Base-by-base conservation (phyloP, 2,888 invertebrate genomes). In the Amblyjoppa proteus region DNA sequence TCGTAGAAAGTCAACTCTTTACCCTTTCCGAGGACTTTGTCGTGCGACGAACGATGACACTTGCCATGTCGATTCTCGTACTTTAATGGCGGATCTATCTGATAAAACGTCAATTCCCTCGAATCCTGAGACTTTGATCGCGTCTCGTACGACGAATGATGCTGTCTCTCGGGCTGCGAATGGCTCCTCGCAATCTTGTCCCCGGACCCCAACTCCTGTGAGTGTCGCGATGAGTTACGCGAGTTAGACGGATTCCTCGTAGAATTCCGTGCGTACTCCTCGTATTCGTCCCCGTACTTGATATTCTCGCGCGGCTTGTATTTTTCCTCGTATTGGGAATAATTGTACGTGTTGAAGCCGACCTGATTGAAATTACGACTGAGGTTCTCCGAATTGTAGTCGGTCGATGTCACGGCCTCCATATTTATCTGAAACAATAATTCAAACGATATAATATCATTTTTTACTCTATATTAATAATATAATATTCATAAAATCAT, bases 371-470 rank as follows among this genome's bases (percentile, higher is more conserved):
- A 91, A 83, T 92, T 93, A 11, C 92, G 90, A 81, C 91, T 92
- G 25, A 91, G 89, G 76, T 91, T 91, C 77, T 94, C 92, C 34
- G 94, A 91, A 71, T 94, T 92, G 92, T 95, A 95, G 76, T 95
- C 95, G 70, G 93, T 94, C 70, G 94, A 94, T 80, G 94, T 94
- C 81, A 95, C 95, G 53, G 94, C 93, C 85, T 95, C 95, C 94
- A 95, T 94, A 90, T 95, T 95, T 88, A 95, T 94, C 95, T 95
- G 94, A 4, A 95, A 94, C 83, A 89, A 28, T 9, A 58, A 81
- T 25, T 5, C 11, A 79, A 53, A 58, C 34, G 41, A 11, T 73
- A 66, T 71, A 11, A 20, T 13, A 31, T 61, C 3, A 45, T 38
- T 70, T 45, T 70, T 34, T 38, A 2, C 31, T 61, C 20, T 11